Evolutionary conservation across 2,797 vertebrate genomes (phyloP), one percentile per base, ranked within the genome.

Genomic region (Hylomyscus alleni): DNA sequence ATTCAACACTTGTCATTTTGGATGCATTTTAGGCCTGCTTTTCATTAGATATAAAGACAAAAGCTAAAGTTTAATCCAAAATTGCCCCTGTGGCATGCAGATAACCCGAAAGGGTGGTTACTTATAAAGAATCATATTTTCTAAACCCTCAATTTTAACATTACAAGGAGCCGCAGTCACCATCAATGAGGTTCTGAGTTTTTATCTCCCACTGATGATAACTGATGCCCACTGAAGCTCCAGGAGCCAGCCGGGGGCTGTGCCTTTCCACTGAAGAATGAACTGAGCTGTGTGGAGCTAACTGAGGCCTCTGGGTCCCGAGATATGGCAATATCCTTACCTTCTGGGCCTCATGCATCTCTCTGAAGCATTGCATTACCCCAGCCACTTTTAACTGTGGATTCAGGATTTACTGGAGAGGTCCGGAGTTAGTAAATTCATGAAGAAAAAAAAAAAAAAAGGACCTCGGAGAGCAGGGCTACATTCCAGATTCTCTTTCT

Each of bases 1-100:
- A 90, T 88, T 90, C 86, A 90, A 50, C 9, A 31, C 19, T 37
- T 88, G 67, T 84, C 89, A 76, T 31, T 80, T 80, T 31, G 14
- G 72, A 50, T 34, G 14, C 90, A 47, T 50, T 81, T 81, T 69
- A 93, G 52, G 40, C 76, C 65, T 44, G n/a, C 54, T 54, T 95
- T 95, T 80, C 76, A 52, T 92, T 93, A 89, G 13, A 34, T 65
- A 10, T 22, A 44, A 87, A 80, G 22, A 90, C 20, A 89, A 95
- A 96, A 92, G 34, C 54, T 50, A 40, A 83, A 8, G 37, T 86
- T 92, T 93, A 82, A 82, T 72, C 34, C 60, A 69, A 85, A 94
- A 83, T 78, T 60, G 87, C 52, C 37, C 93, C 58, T 52, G 60
- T 3, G 24, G 0, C 22, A 4, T 67, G 13, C 40, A 22, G 24